Evolutionary conservation across 2,888 invertebrate species (phyloP).

Genomic region (Protonemura montana): DNA sequence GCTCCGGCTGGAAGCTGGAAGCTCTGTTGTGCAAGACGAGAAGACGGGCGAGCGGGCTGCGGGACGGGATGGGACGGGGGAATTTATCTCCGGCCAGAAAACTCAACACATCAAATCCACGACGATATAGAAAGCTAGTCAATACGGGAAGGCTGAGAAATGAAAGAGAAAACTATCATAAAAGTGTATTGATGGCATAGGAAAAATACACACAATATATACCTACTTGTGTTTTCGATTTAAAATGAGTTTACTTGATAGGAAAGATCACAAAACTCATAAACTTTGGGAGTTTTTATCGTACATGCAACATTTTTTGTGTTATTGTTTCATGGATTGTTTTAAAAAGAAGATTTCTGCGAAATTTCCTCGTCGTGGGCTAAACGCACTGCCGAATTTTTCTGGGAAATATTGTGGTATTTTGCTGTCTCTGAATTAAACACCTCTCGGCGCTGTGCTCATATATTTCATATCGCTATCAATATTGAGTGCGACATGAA

Average conservation of each 20-base stretch:
- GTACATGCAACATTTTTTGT: neutral
- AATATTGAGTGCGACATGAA: neutral
- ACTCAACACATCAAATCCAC: constrained; percentile 16
- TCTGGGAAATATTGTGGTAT: neutral
- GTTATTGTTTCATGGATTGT: neutral
- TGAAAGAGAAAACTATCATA: constrained; percentile 7
- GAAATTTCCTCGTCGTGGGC: neutral
- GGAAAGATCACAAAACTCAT: neutral
- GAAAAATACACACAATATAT: constrained; percentile 2
- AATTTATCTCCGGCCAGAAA: constrained; percentile 25
- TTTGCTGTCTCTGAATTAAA: neutral
- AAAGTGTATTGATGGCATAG: neutral
- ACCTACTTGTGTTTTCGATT: neutral
- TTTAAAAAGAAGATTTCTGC: neutral
- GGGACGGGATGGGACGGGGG: neutral
- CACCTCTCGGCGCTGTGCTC: neutral
- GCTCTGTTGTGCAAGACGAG: neutral
- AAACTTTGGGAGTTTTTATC: neutral
- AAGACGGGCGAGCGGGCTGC: neutral
- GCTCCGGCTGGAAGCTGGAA: neutral
- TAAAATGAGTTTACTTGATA: neutral
- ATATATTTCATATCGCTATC: neutral
- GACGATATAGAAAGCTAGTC: neutral
- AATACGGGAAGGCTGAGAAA: neutral
- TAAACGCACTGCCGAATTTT: too few species aligned